Evolutionary conservation across 64 coral and sea anemone species (phyloP).

Genomic region (Stylophora pistillata): DNA sequence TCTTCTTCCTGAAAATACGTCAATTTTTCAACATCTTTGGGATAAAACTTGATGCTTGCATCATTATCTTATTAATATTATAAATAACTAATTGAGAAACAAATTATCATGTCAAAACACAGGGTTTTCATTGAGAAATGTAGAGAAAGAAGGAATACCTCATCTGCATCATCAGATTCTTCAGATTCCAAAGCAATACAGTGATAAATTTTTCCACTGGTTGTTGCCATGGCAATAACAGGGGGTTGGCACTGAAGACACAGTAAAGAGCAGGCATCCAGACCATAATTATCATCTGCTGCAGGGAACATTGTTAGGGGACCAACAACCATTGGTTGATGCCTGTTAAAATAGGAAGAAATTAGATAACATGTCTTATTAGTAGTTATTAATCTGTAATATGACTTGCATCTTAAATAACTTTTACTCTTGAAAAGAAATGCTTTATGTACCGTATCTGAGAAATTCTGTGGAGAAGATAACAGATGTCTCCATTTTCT

Average conservation of each 20-base stretch:
- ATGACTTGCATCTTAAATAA: not conserved
- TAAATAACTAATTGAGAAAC: too few species aligned
- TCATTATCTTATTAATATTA: too few species aligned
- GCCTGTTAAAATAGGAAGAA: slow-evolving; percentile 1
- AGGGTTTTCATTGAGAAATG: not conserved
- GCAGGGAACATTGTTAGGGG: slow-evolving; percentile 81
- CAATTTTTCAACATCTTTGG: not conserved
- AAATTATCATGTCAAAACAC: not conserved
- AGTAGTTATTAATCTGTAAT: not conserved
- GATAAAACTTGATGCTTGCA: not conserved
- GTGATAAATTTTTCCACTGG: slow-evolving; percentile 83
- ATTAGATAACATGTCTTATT: not conserved
- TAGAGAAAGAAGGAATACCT: not conserved
- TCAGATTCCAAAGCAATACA: slow-evolving; percentile 85
- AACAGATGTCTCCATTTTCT: slow-evolving; percentile 97
- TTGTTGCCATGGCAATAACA: slow-evolving; percentile 92
- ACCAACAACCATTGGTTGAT: slow-evolving; percentile 50
- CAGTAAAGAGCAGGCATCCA: slow-evolving; percentile 81
- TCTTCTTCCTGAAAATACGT: not conserved
- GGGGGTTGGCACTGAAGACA: slow-evolving; percentile 84
- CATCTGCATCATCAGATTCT: not conserved
- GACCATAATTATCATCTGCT: slow-evolving; percentile 92
- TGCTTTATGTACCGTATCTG: not conserved
- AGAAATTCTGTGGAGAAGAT: slow-evolving; percentile 59
- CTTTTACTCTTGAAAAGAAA: not conserved